A percentile compares a stretch with the other conserved stretches of the same genome.
Evolutionary conservation across 2,113 vertebrate species (phyloP).

Genomic region (Pycnonotus jocosus): DNA sequence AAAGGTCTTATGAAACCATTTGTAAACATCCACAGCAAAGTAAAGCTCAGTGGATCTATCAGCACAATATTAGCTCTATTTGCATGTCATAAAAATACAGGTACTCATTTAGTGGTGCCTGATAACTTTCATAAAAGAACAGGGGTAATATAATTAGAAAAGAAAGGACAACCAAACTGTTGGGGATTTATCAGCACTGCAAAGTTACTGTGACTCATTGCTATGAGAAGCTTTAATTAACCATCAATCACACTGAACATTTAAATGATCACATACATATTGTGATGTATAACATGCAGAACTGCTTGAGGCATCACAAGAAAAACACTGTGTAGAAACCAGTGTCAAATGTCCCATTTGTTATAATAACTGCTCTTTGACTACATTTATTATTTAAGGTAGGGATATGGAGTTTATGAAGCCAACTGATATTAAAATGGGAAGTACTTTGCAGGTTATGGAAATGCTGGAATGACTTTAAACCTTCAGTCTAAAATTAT

Average conservation of each 20-base stretch:
- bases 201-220: neutral
- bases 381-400: neutral
- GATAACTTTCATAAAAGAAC: neutral
- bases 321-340: neutral
- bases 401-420: neutral
- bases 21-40: neutral
- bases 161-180: neutral
- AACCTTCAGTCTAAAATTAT: neutral
- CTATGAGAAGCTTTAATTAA: conserved; percentile 12
- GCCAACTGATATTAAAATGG: neutral
- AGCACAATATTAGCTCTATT: neutral
- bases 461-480: neutral
- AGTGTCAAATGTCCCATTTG: neutral
- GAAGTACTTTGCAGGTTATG: neutral
- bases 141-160: neutral
- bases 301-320: neutral
- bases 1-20: conserved; percentile 27
- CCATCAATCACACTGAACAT: neutral
- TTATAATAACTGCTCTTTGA: neutral
- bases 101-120: neutral
- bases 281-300: neutral
- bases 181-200: neutral
- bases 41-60: neutral
- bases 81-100: neutral
- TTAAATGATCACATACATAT: neutral